Conservation (phyloP, 2,797 vertebrate species). For the Astyanax mexicanus region DNA sequence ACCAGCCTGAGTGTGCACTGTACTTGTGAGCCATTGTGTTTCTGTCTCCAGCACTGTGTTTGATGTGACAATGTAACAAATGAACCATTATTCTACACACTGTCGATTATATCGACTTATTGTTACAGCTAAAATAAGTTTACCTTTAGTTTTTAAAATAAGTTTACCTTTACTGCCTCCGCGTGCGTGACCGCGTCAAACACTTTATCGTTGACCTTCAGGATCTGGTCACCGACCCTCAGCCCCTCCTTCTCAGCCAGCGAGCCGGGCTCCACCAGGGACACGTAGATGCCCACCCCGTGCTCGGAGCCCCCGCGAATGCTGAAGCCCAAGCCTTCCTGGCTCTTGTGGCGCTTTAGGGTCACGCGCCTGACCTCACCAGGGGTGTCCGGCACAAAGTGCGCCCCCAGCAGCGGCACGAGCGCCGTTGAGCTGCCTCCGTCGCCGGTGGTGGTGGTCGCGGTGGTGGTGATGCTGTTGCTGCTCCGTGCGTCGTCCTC, state of each 20-base stretch:
- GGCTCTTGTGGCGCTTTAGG: constrained; percentile 90
- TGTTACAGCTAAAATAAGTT: too few relatives aligned
- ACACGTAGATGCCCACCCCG: constrained; percentile 96
- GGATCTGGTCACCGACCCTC: constrained; percentile 93
- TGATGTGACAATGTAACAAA: too few relatives aligned
- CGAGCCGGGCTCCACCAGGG: constrained; percentile 94
- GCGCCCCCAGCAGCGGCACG: constrained; percentile 78
- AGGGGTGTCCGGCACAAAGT: constrained; percentile 80
- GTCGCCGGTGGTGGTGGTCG: constrained; percentile 80
- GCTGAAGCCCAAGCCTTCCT: constrained; percentile 96
- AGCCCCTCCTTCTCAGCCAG: constrained; percentile 94
- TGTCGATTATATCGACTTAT: too few relatives aligned
- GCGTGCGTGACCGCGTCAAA: constrained; percentile 91
- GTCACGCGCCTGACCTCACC: constrained; percentile 87
- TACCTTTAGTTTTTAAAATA: too few relatives aligned
- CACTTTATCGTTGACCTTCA: constrained; percentile 93
- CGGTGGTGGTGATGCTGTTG: constrained; percentile 46
- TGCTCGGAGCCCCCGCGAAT: constrained; percentile 97
- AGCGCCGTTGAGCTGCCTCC: constrained; percentile 72
- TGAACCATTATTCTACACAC: too few relatives aligned
- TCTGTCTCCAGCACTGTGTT: too few relatives aligned
- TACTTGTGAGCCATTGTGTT: too few relatives aligned
- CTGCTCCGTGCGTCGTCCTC: background rate
- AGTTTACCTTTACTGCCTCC: constrained; percentile 92
- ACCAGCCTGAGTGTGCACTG: too few relatives aligned